Percentiles rank a stretch among this genome's conserved stretches.
These are phyloP conservation scores for Brachionichthys hirsutus DNA, from an alignment of 2,113 vertebrate genomes.

Conservation along the genomic window DNA sequence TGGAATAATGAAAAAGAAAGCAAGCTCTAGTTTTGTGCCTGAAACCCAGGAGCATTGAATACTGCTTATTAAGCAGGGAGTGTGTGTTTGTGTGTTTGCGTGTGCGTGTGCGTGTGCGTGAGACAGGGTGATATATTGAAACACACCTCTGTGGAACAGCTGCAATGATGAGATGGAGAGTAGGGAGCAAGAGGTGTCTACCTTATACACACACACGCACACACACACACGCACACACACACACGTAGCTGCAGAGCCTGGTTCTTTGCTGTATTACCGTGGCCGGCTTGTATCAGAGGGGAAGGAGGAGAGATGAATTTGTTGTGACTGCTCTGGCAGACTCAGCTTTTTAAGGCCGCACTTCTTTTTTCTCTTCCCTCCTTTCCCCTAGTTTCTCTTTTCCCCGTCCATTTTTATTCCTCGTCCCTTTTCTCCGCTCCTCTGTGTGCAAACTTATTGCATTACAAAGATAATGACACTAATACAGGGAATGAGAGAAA, in stretches of 20 bases:
- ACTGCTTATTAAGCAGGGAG: slow-evolving; percentile 76
- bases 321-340: slow-evolving; percentile 71
- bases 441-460: slow-evolving; percentile 49
- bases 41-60: slow-evolving; percentile 75
- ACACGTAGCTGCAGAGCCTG: slow-evolving; percentile 40
- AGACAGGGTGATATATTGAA: slow-evolving; percentile 77
- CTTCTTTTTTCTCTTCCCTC: slow-evolving; percentile 25
- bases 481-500: slow-evolving; percentile 54
- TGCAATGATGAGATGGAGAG: slow-evolving; percentile 78
- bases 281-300: slow-evolving; percentile 63
- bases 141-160: slow-evolving; percentile 76
- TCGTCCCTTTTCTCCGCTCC: slow-evolving; percentile 6
- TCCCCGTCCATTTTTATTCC: slow-evolving; percentile 12
- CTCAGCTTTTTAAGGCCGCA: slow-evolving; percentile 72
- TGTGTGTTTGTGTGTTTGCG: slow-evolving; percentile 37
- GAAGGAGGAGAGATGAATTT: slow-evolving; percentile 70
- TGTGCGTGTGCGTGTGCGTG: slow-evolving; percentile 55
- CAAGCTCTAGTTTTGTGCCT: slow-evolving; percentile 58
- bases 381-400: slow-evolving; percentile 20
- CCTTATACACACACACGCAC: slow-evolving; percentile 27
- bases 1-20: slow-evolving; percentile 37
- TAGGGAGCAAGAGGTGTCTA: slow-evolving; percentile 71
- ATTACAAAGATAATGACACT: slow-evolving; percentile 54
- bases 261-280: slow-evolving; percentile 72
- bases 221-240: slow-evolving; percentile 28